A percentile compares a stretch with the other conserved stretches of the same genome.
Evolutionary conservation across 23 tunicate species (phyloP).

Genomic region (Botrylloides violaceus): DNA sequence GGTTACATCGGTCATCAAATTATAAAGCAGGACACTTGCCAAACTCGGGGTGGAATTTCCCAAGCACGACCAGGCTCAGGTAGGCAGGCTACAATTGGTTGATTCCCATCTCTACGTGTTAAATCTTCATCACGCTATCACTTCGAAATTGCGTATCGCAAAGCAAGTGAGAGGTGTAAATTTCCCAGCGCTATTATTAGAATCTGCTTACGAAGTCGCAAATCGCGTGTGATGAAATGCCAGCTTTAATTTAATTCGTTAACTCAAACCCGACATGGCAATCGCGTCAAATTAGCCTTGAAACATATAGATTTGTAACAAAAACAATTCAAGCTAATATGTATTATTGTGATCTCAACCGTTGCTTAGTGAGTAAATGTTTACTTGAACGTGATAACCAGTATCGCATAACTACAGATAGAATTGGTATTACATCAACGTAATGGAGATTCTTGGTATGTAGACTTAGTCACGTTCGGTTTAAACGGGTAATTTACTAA

Average conservation of each 20-base stretch:
- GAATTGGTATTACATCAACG: neutral
- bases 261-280: neutral
- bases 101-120: too few species aligned
- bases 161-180: too few species aligned
- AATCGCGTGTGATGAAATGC: neutral
- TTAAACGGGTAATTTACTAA: constrained; percentile 7
- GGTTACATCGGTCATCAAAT: too few species aligned
- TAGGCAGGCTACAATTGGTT: too few species aligned
- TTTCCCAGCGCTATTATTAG: too few species aligned
- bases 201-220: too few species aligned
- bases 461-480: constrained; percentile 1
- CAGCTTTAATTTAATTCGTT: neutral
- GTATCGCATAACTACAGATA: neutral
- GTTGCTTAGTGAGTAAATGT: neutral
- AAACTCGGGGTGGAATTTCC: too few species aligned
- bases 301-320: neutral
- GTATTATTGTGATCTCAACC: neutral
- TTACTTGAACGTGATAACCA: constrained; percentile 22
- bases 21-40: too few species aligned
- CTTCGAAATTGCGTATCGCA: too few species aligned
- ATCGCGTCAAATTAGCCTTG: constrained; percentile 23
- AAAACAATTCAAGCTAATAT: neutral
- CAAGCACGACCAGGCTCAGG: too few species aligned
- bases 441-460: neutral
- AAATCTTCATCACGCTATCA: too few species aligned